Evolutionary conservation across 2,888 invertebrate species (phyloP).

Genomic region (Ennomos fuscantarius): DNA sequence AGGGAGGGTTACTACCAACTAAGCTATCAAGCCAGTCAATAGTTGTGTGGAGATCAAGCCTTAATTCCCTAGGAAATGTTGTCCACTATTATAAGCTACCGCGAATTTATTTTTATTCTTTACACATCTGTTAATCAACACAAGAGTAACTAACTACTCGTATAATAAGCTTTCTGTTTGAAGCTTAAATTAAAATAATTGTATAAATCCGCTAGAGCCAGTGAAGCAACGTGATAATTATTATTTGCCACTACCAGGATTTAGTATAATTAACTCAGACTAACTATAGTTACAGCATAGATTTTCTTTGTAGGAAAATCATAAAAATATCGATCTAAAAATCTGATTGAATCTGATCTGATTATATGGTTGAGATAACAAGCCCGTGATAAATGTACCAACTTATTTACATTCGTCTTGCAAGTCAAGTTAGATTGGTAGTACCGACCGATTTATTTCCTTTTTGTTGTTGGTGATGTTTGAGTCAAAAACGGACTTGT

Average conservation of each 20-base stretch:
- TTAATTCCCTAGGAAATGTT: no score
- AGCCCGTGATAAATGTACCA: background rate
- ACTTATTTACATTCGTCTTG: conserved; percentile 17
- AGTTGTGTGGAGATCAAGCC: no score
- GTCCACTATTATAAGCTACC: no score
- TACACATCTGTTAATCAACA: background rate
- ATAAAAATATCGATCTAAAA: conserved; percentile 13
- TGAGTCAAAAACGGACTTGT: background rate
- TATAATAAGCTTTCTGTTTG: conserved; percentile 3
- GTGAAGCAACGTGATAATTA: conserved; percentile 7
- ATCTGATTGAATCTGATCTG: conserved; percentile 8
- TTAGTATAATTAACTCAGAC: conserved; percentile 9
- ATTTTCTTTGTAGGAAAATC: conserved; percentile 16
- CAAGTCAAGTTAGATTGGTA: conserved; percentile 11
- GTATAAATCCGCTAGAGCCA: conserved; percentile 14
- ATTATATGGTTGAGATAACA: background rate
- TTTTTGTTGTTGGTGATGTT: conserved; percentile 4
- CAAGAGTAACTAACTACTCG: background rate
- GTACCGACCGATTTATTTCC: conserved; percentile 22
- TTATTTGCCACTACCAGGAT: conserved; percentile 5
- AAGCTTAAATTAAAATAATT: conserved; percentile 42
- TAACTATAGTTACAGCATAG: background rate
- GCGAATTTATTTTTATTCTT: no score
- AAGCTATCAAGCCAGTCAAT: no score
- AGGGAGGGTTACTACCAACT: no score